Evolutionary conservation across 2,113 vertebrate species (phyloP).

Genomic region (Brachyhypopomus gauderio): DNA sequence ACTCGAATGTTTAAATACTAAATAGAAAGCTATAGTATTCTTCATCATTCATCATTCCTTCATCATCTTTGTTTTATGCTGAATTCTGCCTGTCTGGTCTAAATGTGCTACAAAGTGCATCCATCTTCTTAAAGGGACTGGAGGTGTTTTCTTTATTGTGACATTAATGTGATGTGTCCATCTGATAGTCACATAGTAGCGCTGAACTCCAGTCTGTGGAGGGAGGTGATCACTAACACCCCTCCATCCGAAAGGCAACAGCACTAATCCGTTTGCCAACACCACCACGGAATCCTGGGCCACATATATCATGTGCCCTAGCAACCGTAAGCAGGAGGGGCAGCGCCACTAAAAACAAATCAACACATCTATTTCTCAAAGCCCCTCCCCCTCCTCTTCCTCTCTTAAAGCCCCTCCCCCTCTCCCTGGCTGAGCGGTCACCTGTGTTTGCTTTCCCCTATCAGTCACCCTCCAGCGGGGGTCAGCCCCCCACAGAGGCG

Average conservation of each 20-base stretch:
- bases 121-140: background rate
- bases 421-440: conserved; percentile 68
- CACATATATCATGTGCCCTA: conserved; percentile 34
- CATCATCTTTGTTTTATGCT: background rate
- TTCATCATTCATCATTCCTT: too few species aligned
- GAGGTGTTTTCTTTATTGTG: background rate
- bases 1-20: too few species aligned
- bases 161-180: conserved; percentile 8
- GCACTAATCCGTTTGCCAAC: conserved; percentile 41
- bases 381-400: conserved; percentile 50
- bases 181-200: conserved; percentile 32
- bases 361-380: conserved; percentile 75
- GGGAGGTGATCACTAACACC: background rate
- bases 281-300: conserved; percentile 25
- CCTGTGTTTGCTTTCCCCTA: conserved; percentile 75
- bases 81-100: background rate
- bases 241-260: conserved; percentile 25
- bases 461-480: conserved; percentile 75
- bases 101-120: background rate
- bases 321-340: conserved; percentile 51
- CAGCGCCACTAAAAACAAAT: conserved; percentile 73
- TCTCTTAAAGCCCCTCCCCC: background rate
- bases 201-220: conserved; percentile 12
- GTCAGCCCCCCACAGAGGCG: conserved; percentile 51
- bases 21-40: too few species aligned